A percentile compares a stretch with the other conserved stretches of the same genome.
Conservation (phyloP, 2,113 vertebrate genomes). For the Podarcis cretensis region DNA sequence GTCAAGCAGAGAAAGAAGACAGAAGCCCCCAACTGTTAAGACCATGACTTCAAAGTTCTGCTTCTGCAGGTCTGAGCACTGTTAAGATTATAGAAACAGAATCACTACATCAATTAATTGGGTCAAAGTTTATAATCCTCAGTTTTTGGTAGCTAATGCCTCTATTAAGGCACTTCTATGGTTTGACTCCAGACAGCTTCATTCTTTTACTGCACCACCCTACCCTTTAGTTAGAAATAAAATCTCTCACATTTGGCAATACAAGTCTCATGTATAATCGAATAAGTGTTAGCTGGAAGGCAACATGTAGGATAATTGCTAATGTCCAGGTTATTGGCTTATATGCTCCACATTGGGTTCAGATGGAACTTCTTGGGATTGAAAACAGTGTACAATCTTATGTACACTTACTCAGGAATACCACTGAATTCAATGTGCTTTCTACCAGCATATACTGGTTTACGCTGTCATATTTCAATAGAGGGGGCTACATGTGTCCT, state of each 20-base stretch:
- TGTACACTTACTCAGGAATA: neutral
- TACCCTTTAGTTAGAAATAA: neutral
- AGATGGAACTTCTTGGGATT: neutral
- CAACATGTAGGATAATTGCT: neutral
- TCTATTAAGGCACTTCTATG: neutral
- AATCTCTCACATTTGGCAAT: constrained; percentile 30
- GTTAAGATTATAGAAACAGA: neutral
- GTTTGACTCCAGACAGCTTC: neutral
- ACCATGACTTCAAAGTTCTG: neutral
- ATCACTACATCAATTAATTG: too few species aligned
- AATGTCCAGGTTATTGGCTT: neutral
- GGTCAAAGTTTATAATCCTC: too few species aligned
- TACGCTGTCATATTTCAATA: neutral
- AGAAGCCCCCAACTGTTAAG: neutral
- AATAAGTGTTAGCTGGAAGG: accelerated
- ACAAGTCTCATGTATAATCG: neutral
- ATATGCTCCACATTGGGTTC: neutral
- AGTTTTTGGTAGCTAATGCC: neutral
- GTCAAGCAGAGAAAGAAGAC: neutral
- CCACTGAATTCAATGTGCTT: neutral
- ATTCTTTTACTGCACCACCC: neutral
- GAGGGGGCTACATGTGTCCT: neutral
- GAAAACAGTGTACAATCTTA: neutral
- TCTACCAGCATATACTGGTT: neutral
- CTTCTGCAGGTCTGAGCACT: neutral